A percentile compares a stretch with the other conserved stretches of the same genome.
Evolutionary conservation across 2,888 invertebrate genomes (phyloP).

Genomic region (Parnassius apollo): DNA sequence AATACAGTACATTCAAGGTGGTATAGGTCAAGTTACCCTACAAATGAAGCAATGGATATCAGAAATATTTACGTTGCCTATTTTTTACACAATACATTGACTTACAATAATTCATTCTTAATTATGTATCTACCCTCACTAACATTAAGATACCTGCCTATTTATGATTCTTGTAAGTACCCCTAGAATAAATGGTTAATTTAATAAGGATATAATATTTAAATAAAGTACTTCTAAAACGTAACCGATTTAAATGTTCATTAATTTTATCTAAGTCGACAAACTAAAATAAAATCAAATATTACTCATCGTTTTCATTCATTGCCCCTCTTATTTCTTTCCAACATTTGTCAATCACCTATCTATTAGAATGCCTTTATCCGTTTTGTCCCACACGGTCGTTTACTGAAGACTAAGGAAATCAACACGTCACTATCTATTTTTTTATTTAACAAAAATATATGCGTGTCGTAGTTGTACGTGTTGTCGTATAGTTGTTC

Average conservation of each 20-base stretch:
- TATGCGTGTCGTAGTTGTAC: neutral
- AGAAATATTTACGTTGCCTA: neutral
- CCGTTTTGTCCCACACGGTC: neutral
- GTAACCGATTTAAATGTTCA: neutral
- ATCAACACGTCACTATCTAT: neutral
- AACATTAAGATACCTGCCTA: no score
- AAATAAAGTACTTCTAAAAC: neutral
- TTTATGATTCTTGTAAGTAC: no score
- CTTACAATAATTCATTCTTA: no score
- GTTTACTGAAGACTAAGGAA: neutral
- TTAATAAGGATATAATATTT: neutral
- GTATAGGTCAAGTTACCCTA: neutral
- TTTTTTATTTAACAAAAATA: neutral
- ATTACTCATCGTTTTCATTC: neutral
- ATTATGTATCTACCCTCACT: no score
- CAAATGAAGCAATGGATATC: neutral
- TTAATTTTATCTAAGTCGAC: neutral
- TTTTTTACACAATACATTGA: no score
- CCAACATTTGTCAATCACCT: neutral
- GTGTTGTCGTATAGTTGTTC: no score
- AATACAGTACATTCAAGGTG: neutral
- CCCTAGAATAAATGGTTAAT: no score
- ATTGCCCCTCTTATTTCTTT: neutral
- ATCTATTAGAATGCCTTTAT: neutral
- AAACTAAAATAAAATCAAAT: neutral